Evolutionary conservation across 2,797 vertebrate genomes (phyloP).

Genomic region (Darevskia nairensis): DNA sequence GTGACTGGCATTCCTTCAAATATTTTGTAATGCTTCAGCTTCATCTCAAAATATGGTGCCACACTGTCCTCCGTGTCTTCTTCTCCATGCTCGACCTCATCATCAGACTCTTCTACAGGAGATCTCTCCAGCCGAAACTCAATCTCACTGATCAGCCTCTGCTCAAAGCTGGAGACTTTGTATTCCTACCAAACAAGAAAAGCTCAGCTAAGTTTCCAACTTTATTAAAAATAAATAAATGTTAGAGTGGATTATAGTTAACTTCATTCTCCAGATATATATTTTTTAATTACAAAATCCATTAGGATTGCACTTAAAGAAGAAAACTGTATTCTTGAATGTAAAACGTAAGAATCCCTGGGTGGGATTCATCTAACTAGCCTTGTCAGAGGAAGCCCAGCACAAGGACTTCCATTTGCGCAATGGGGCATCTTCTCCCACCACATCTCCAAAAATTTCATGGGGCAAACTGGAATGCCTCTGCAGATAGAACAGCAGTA

Average conservation of each 20-base stretch:
- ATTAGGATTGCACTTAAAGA: constrained; percentile 57
- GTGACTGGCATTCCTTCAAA: constrained; percentile 98
- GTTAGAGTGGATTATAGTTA: constrained; percentile 21
- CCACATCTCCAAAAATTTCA: too few relatives aligned
- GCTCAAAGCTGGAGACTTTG: constrained; percentile 98
- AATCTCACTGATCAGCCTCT: constrained; percentile 97
- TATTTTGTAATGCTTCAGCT: constrained; percentile 96
- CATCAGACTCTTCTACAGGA: constrained; percentile 93
- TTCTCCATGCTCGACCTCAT: constrained; percentile 88
- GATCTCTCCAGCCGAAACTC: constrained; percentile 96
- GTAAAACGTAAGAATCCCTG: constrained; percentile 49
- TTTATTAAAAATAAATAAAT: constrained; percentile 21
- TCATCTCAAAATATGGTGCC: constrained; percentile 88
- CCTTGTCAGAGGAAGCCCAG: too few relatives aligned
- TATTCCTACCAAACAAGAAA: constrained; percentile 86
- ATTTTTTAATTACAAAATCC: constrained; percentile 6
- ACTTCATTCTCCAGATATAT: constrained; percentile 10
- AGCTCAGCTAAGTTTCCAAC: constrained; percentile 33
- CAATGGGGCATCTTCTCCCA: too few relatives aligned
- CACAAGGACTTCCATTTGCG: too few relatives aligned
- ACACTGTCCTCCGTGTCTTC: constrained; percentile 73
- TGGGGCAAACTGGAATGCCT: not conserved
- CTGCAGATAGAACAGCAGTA: too few relatives aligned
- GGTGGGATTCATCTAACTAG: not conserved
- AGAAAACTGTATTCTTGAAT: constrained; percentile 56